Percentiles rank a stretch among this genome's conserved stretches.
These are phyloP conservation scores for Aphelenchoides avenae DNA, from an alignment of 1,140 invertebrate genomes.

Conservation along the genomic window DNA sequence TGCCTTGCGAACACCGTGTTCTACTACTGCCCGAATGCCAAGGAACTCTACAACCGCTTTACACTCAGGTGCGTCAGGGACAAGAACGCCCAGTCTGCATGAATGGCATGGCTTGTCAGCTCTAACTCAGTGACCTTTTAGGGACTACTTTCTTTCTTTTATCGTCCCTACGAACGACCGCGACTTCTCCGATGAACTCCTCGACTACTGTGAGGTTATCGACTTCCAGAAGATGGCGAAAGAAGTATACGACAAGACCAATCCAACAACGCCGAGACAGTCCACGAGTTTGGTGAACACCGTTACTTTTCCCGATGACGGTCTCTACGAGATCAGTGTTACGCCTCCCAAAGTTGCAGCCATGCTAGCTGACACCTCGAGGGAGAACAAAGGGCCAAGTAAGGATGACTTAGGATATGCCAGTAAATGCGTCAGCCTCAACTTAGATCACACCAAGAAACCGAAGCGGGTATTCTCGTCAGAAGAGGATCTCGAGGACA, in stretches of 20 bases:
- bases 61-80: no score
- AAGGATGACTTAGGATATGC: conserved; percentile 7
- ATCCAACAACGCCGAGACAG: conserved; percentile 23
- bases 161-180: conserved; percentile 30
- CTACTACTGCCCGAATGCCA: conserved; percentile 31
- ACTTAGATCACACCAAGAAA: conserved; percentile 7
- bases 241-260: conserved; percentile 39
- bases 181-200: conserved; percentile 29
- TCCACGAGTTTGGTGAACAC: conserved; percentile 16
- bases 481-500: conserved; percentile 38
- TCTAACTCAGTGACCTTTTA: no score
- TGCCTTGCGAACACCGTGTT: conserved; percentile 37
- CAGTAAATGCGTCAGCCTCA: conserved; percentile 7
- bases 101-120: no score
- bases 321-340: not conserved
- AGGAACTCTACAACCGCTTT: conserved; percentile 40
- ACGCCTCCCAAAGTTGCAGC: conserved; percentile 1
- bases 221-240: conserved; percentile 40
- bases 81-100: no score
- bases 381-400: not conserved
- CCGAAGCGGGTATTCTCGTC: conserved; percentile 35
- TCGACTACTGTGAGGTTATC: conserved; percentile 38
- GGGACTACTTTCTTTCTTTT: conserved; percentile 42
- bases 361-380: not conserved
- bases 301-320: not conserved